Percentiles rank a stretch among this genome's conserved stretches.
phyloP scores from a whole-genome alignment of 2,888 invertebrate species.

The Himalopsyche anomala region DNA sequence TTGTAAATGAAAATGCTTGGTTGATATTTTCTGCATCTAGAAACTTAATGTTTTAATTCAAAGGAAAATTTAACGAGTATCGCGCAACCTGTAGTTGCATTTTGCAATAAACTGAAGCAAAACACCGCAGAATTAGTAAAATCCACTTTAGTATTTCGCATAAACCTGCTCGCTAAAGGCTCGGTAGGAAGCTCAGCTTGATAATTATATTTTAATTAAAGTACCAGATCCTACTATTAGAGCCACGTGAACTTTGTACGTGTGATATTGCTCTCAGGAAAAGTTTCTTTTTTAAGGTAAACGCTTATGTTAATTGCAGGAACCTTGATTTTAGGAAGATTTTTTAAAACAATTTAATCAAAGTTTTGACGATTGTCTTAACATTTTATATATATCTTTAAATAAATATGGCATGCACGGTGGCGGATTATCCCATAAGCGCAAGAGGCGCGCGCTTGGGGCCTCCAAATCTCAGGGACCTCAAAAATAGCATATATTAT shows the following conservation, averaged over 20 bases:
- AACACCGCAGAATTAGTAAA: constrained; percentile 59
- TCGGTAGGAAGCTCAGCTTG: constrained; percentile 15
- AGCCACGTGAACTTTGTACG: constrained; percentile 14
- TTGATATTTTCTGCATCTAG: not conserved
- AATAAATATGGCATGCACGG: no score
- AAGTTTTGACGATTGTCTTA: no score
- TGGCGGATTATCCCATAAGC: no score
- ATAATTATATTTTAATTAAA: constrained; percentile 44
- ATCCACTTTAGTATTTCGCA: constrained; percentile 56
- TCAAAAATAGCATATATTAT: no score
- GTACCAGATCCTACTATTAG: constrained; percentile 27
- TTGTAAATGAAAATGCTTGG: no score
- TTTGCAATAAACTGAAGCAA: constrained; percentile 54
- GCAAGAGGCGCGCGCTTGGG: no score
- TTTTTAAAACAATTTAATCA: not conserved
- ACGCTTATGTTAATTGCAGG: not conserved
- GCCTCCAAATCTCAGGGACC: no score
- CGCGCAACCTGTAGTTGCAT: constrained; percentile 50
- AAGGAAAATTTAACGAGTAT: constrained; percentile 27
- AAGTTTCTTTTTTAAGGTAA: not conserved
- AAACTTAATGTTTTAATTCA: constrained; percentile 17
- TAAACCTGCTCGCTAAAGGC: constrained; percentile 46
- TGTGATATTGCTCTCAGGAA: not conserved
- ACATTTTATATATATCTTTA: no score
- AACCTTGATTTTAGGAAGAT: not conserved